phyloP scores from a whole-genome alignment of 2,888 invertebrate genomes.

The Phaedon cochleariae region DNA sequence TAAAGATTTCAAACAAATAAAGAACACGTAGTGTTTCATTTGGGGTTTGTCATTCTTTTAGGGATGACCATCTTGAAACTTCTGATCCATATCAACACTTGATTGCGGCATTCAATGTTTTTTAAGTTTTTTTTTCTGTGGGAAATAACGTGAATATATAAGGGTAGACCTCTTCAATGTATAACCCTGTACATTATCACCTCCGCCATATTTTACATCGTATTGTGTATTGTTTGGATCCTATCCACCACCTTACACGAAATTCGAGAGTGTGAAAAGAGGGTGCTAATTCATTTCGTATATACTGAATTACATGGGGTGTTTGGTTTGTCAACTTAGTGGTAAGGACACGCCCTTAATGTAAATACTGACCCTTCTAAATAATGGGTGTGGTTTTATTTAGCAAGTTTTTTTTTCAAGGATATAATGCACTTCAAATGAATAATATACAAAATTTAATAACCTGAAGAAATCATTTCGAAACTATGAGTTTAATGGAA shows the following conservation, averaged over 20 bases:
- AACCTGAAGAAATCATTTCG: background rate
- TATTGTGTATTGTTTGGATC: background rate
- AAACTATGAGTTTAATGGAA: too few relatives aligned
- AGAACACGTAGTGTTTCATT: too few relatives aligned
- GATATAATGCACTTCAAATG: too few relatives aligned
- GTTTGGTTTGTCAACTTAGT: constrained; percentile 11
- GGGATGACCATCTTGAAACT: too few relatives aligned
- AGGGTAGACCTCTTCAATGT: too few relatives aligned
- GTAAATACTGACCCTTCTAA: constrained; percentile 26
- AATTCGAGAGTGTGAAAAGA: constrained; percentile 12
- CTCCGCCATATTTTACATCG: constrained; percentile 14
- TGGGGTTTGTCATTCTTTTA: too few relatives aligned
- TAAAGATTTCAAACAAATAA: too few relatives aligned
- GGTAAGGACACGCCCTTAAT: constrained; percentile 27
- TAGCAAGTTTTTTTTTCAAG: background rate
- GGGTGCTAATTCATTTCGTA: constrained; percentile 24
- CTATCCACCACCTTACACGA: background rate
- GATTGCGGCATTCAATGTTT: too few relatives aligned
- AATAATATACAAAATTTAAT: too few relatives aligned
- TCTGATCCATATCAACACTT: too few relatives aligned
- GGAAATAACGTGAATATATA: too few relatives aligned
- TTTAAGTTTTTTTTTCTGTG: too few relatives aligned
- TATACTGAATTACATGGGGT: constrained; percentile 21
- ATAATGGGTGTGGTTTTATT: constrained; percentile 30
- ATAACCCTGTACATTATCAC: background rate